Evolutionary conservation across 2,113 vertebrate species (phyloP), one percentile per base, ranked within the genome.

Genomic region (Cryptomyrus ogoouensis): DNA sequence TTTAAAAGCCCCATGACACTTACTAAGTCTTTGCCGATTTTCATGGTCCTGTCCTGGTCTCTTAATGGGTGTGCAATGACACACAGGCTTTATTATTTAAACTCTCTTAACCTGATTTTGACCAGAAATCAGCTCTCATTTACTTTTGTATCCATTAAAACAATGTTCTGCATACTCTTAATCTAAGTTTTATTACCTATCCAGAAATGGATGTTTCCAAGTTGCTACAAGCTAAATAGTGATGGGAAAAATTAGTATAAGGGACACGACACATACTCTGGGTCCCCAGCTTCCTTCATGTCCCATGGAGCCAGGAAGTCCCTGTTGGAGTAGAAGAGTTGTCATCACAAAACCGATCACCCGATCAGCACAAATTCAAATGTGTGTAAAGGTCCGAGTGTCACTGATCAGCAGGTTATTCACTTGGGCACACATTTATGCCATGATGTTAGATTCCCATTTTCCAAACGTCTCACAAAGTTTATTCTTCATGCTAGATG

Each of bases 221-320:
- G 70, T 77, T 35, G 1, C 35, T 35, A 77, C 31, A 13, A 35
- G 70, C 15, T 77, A 39, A 35, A 39, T 77, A 39, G 74, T 42
- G 6, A 80, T 42, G 12, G 10, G n/a, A 17, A 74, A 74, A 35
- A n/a, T 35, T 74, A 5, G 27, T 15, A n/a, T 15, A 35, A 70
- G 62, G 62, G 27, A 70, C 9, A 21, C 0, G 17, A 46, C 89
- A 95, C 96, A 96, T 92, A 97, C 97, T 85, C 0, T 87, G 0
- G 44, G 49, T 17, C 97, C 97, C 62, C 94, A 95, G 92, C 84
- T 94, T 90, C 97, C 97, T 0, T 92, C 70, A 50, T 87, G 93
- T 87, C 97, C 97, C 31, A 90, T 0, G 0, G 89, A 58, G 50
- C 97, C 97, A 1, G 93, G 66, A 5, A 89, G 85, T 77, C 97